Base-by-base conservation (phyloP, 2,797 vertebrate species). In the Sebastes nivosus region DNA sequence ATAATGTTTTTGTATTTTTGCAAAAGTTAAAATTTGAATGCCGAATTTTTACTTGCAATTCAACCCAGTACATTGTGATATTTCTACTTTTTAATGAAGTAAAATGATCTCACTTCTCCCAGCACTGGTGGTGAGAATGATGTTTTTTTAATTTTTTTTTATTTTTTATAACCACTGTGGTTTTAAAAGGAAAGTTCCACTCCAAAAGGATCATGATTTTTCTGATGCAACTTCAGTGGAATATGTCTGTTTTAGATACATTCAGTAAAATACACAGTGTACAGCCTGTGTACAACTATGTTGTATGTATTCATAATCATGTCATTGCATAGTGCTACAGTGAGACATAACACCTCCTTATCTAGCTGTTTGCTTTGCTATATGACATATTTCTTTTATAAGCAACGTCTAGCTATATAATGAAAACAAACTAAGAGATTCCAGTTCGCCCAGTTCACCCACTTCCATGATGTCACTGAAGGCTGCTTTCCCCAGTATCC, bases 391-490 rank as follows among this genome's bases (percentile, higher is more conserved):
- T 66, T 66, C n/a, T 8, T 18, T 54, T 46, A 46, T 18, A 7
- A 22, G 10, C 6, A n/a, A 42, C 1, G 36, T 50, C 25, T n/a
- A 13, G 42, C 30, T 30, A n/a, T 6, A 13, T 2, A 54, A 75
- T 67, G 58, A 60, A 83, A 77, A 67, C 46, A 34, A 80, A 46
- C 4, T 24, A 72, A 79, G 68, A 52, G 70, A 57, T 55, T 60
- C 14, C 55, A 32, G 9, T 77, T 69, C 32, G 36, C 1, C 30
- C 63, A 24, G 73, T 77, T 81, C 32, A 50, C 8, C 27, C 63
- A 24, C 68, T 65, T 52, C 16, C 55, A 75, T 79, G 65, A 36
- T 61, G 70, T 30, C 1, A 16, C 70, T 85, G 85, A 89, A 87
- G 71, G 77, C 77, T 80, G 70, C 67, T 67, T 82, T 61, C 71